A percentile compares a stretch with the other conserved stretches of the same genome.
Evolutionary conservation across 53 echinoderm and acorn worm species (phyloP).

Genomic region (Holothuria leucospilota): DNA sequence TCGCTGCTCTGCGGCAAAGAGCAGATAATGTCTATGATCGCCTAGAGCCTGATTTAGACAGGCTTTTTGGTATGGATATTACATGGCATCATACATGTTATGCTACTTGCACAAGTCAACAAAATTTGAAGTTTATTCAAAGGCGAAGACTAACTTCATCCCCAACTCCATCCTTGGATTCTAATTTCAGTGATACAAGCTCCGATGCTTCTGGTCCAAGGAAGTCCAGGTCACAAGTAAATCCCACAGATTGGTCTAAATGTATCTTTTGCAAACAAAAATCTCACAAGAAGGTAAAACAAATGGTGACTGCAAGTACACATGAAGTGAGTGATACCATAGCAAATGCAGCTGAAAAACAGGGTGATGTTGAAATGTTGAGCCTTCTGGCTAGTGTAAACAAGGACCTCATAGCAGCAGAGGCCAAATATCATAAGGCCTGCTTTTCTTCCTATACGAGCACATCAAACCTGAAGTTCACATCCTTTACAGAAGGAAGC

Average conservation of each 20-base stretch:
- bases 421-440: slow-evolving; percentile 44
- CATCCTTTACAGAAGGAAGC: not conserved
- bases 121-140: slow-evolving; percentile 35
- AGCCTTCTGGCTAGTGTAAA: too few species aligned
- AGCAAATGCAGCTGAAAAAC: slow-evolving; percentile 26
- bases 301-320: slow-evolving; percentile 53
- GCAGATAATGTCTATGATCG: slow-evolving; percentile 38
- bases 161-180: not conserved
- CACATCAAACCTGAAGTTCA: slow-evolving; percentile 43
- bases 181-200: not conserved
- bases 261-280: slow-evolving; percentile 49
- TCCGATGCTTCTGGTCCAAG: not conserved
- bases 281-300: slow-evolving; percentile 57
- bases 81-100: slow-evolving; percentile 53
- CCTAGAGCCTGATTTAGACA: not conserved
- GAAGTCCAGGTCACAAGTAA: slow-evolving; percentile 26
- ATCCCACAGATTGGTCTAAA: slow-evolving; percentile 57
- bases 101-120: slow-evolving; percentile 32
- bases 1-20: slow-evolving; percentile 31
- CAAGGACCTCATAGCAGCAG: slow-evolving; percentile 43
- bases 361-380: slow-evolving; percentile 45
- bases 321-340: slow-evolving; percentile 44
- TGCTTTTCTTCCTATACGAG: slow-evolving; percentile 48
- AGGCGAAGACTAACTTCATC: slow-evolving; percentile 26
- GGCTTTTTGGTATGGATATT: slow-evolving; percentile 3